Conservation (phyloP, 2,797 vertebrate species). For the Mormyrus proboscirostris region DNA sequence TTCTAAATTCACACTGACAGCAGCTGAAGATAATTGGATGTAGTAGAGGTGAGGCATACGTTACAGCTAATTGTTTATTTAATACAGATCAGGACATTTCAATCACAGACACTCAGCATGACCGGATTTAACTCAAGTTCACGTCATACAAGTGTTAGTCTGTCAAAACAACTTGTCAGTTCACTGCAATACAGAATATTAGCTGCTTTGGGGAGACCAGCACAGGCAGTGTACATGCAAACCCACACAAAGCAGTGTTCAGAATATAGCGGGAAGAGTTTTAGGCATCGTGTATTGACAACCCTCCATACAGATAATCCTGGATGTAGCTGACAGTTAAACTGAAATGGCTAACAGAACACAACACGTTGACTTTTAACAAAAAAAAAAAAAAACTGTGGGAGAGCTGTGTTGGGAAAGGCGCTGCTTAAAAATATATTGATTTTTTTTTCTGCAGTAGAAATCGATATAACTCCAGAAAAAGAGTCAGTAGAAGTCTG, state of each 20-base stretch:
- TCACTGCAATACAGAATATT: not conserved
- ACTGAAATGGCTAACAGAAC: not conserved
- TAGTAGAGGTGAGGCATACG: not conserved
- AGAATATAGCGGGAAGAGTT: not conserved
- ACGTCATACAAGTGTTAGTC: not conserved
- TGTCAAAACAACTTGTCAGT: not conserved
- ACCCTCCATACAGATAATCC: not conserved
- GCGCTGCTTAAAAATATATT: not conserved
- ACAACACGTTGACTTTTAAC: not conserved
- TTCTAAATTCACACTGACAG: not conserved
- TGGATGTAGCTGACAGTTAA: not conserved
- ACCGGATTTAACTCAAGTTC: constrained; percentile 32
- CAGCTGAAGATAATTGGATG: not conserved
- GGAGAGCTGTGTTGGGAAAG: not conserved
- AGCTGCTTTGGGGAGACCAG: not conserved
- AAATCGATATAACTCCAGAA: not conserved
- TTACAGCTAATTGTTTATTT: not conserved
- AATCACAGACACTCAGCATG: constrained; percentile 21
- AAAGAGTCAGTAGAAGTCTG: not conserved
- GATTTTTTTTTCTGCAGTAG: not conserved
- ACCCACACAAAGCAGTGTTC: not conserved
- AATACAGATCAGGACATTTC: not conserved
- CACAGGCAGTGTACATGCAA: not conserved
- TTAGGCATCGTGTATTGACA: not conserved
- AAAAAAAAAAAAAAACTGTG: not conserved